Evolutionary conservation across 1,140 invertebrate genomes (phyloP), one percentile per base, ranked within the genome.

Genomic region (Bombus cullumanus): DNA sequence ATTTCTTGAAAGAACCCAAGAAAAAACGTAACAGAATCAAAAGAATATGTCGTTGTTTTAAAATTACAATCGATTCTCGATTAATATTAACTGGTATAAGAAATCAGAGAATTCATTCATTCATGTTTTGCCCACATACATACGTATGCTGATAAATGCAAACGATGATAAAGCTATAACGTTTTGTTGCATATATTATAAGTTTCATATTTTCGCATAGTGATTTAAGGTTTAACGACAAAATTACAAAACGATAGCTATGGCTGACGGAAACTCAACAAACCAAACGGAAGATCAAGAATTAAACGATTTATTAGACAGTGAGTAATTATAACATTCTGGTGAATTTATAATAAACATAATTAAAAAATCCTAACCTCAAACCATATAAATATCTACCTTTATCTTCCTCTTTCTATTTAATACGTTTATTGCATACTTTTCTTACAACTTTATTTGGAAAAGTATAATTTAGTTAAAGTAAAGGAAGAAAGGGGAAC

Each of bases 291-390:
- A 92, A 69, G 93, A 95, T 86, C 18, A 94, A 39, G 95, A 96
- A 86, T 92, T 96, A 22, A 93, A 95, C 78, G 93, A 95, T 41
- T 90, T 96, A 43, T 88, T 96, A 31, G 95, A 96, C 87, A 96
- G 95, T 96, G 81, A 92, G 93, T 93, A 87, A 85, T 66, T 71
- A 66, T 72, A 75, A 25, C 5, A 28, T 76, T 66, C 22, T 37
- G 0, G 4, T 28, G 10, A 37, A 78, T 57, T 18, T 47, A 15
- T 2, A 3, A 43, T 59, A 47, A 85, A 80, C 31, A 15, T 39
- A 53, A 22, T 76, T 43, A 0, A 37, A 22, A 31, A 83, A 81
- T 39, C 34, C 39, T 91, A 91, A 91, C 89, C 91, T 37, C 13
- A 66, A 53, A 47, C n/a, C 64, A 2, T 31, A 13, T 5, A 74